phyloP scores from a whole-genome alignment of 2,797 vertebrate genomes.

The Morus bassanus region DNA sequence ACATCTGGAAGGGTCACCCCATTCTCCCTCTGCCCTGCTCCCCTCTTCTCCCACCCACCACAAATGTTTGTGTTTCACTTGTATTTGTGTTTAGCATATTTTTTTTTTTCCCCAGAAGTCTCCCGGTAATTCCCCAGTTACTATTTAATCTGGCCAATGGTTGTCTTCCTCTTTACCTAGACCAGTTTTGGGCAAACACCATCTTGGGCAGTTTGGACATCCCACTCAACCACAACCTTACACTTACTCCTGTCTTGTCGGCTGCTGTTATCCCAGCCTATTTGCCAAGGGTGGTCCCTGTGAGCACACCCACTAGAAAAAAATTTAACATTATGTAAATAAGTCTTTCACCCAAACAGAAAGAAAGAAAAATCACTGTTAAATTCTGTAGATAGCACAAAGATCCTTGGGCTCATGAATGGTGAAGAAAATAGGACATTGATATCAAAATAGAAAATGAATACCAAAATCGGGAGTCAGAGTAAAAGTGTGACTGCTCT shows the following conservation, averaged over 20 bases:
- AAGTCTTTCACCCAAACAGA: not conserved
- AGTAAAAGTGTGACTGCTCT: not conserved
- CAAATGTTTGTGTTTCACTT: not conserved
- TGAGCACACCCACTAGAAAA: not conserved
- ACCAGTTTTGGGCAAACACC: not conserved
- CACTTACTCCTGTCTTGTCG: not conserved
- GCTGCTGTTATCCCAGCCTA: not conserved
- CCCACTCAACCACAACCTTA: not conserved
- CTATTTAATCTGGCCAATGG: not conserved
- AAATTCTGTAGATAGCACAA: not conserved
- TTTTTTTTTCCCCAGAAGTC: not conserved
- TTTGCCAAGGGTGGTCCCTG: not conserved
- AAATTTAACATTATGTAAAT: not conserved
- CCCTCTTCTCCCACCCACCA: not conserved
- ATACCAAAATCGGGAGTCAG: not conserved
- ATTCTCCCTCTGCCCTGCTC: not conserved
- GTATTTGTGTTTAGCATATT: not conserved
- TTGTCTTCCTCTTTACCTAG: not conserved
- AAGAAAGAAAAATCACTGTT: not conserved
- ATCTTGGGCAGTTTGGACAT: not conserved
- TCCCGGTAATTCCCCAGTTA: not conserved
- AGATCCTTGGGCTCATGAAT: not conserved
- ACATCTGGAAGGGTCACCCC: accelerated
- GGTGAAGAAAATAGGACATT: not conserved
- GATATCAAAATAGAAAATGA: not conserved